phyloP scores from a whole-genome alignment of 2,888 invertebrate species.

The Thecocarcelia acutangulata region DNA sequence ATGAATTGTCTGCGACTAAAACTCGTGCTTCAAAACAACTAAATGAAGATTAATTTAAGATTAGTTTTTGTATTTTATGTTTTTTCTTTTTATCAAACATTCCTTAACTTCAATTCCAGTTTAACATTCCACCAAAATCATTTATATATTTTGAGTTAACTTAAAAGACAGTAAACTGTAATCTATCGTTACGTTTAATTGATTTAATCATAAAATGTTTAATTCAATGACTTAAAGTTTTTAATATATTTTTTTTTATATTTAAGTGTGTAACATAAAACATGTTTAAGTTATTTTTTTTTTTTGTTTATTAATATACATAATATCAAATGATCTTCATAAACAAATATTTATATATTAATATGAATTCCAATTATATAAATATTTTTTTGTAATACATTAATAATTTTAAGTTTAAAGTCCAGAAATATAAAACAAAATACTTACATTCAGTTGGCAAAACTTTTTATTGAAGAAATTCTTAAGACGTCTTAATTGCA shows the following conservation, averaged over 20 bases:
- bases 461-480: too few species aligned
- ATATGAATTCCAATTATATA: slow-evolving; percentile 23
- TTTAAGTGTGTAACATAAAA: too few species aligned
- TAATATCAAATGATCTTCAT: neutral
- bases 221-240: too few species aligned
- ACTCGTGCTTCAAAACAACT: slow-evolving; percentile 49
- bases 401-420: slow-evolving; percentile 30
- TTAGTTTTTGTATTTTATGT: neutral
- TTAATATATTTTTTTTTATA: too few species aligned
- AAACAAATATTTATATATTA: slow-evolving; percentile 4
- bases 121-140: slow-evolving; percentile 52
- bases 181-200: too few species aligned
- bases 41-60: slow-evolving; percentile 56
- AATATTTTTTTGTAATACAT: slow-evolving; percentile 21
- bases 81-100: slow-evolving; percentile 40
- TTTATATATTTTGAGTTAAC: slow-evolving; percentile 23
- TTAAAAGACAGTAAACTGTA: slow-evolving; percentile 34
- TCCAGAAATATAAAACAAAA: slow-evolving; percentile 18
- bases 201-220: too few species aligned
- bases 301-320: neutral
- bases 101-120: slow-evolving; percentile 39
- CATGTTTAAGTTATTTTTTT: too few species aligned
- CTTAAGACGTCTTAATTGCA: too few species aligned
- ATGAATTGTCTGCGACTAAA: slow-evolving; percentile 27
- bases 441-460: slow-evolving; percentile 1